These are phyloP conservation scores for Drosophila virilis DNA, from an alignment of 1,140 invertebrate species.

Conservation along the genomic window DNA sequence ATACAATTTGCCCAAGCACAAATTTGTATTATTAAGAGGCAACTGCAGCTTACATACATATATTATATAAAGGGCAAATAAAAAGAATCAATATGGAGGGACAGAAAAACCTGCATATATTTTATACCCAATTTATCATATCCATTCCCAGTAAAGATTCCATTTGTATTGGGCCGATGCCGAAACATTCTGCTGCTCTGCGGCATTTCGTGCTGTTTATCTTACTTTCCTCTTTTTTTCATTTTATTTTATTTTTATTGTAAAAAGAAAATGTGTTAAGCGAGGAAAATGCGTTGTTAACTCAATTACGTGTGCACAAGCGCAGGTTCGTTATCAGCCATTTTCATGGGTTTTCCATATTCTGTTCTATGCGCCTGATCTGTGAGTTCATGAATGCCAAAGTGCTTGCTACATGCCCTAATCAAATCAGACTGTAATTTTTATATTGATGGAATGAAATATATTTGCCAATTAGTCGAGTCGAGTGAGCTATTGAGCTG, in stretches of 20 bases:
- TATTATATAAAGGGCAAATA: neutral
- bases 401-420: neutral
- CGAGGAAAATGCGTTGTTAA: constrained; percentile 8
- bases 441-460: too few species aligned
- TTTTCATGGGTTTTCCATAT: neutral
- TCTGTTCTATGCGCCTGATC: neutral
- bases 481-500: too few species aligned
- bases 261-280: constrained; percentile 4
- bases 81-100: constrained; percentile 1
- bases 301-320: constrained; percentile 11
- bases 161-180: constrained; percentile 9
- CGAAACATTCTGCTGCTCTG: constrained; percentile 4
- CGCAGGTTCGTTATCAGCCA: neutral
- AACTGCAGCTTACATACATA: neutral
- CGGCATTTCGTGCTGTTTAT: neutral
- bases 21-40: neutral
- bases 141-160: constrained; percentile 13
- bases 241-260: neutral
- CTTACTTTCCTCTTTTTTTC: neutral
- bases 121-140: constrained; percentile 17
- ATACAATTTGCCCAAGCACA: neutral
- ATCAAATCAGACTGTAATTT: neutral
- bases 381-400: neutral
- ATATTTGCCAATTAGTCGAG: too few species aligned
- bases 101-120: neutral